Evolutionary conservation across 1,140 invertebrate genomes (phyloP).

Genomic region (Prorops nasuta): DNA sequence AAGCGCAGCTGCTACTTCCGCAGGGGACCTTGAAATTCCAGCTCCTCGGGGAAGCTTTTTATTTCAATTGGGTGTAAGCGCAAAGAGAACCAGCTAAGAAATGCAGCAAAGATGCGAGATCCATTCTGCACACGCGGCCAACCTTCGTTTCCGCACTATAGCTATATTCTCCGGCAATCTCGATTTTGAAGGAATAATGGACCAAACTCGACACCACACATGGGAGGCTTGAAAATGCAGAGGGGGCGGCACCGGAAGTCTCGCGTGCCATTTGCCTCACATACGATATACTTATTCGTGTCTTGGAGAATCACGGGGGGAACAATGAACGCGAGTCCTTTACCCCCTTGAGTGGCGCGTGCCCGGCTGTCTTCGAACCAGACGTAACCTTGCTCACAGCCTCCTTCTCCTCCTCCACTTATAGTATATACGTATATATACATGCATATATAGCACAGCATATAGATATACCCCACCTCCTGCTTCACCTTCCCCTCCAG

Average conservation of each 20-base stretch:
- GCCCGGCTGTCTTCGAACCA: constrained; percentile 32
- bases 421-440: too few relatives aligned
- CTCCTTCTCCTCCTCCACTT: too few relatives aligned
- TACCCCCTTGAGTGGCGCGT: constrained; percentile 48
- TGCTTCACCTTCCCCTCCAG: too few relatives aligned
- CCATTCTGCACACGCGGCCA: background rate
- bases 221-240: too few relatives aligned
- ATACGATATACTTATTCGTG: constrained; percentile 41
- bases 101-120: background rate
- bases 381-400: too few relatives aligned
- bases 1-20: too few relatives aligned
- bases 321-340: constrained; percentile 36
- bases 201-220: constrained; percentile 32
- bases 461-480: too few relatives aligned
- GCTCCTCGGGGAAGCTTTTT: too few relatives aligned
- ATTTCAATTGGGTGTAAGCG: too few relatives aligned
- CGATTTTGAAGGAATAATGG: constrained; percentile 15
- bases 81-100: background rate
- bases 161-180: constrained; percentile 5
- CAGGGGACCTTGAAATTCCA: too few relatives aligned
- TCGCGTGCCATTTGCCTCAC: constrained; percentile 51
- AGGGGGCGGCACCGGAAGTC: constrained; percentile 45
- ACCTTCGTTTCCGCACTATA: too few relatives aligned
- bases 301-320: constrained; percentile 39
- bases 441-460: too few relatives aligned